Evolutionary conservation across 1,140 invertebrate species (phyloP), one percentile per base, ranked within the genome.

Genomic region (Lucilia cuprina): DNA sequence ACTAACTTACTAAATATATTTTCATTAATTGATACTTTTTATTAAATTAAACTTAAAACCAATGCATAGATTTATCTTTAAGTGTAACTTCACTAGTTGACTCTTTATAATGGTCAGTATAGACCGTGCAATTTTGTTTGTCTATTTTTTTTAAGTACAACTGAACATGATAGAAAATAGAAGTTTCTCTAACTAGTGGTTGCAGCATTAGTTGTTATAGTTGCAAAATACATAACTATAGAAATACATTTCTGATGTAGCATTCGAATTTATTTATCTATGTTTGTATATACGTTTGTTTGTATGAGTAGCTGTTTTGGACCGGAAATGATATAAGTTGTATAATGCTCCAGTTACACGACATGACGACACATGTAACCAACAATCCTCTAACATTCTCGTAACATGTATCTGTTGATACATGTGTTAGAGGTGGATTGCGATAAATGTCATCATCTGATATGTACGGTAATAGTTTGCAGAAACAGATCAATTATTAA

Each of bases 261-360:
- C 13, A 14, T 60, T 5, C 3, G 55, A 10, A 60, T 60, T 0
- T 14, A 60, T 55, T 4, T 7, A 55, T 55, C 5, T 3, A 55
- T 55, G 17, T 3, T 7, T 55, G 50, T 14, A 5, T 55, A 12
- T 14, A 55, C 8, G 35, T n/a, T 41, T 55, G 50, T 7, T 7
- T 60, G 55, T 17, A 60, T 60, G 55, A 60, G n/a, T 77, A 34
- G 41, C 34, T 41, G 74, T 41, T 41, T 77, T 9, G 12, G 34
- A 77, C 74, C 34, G 74, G 74, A 77, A 77, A 77, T 77, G 35
- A 77, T 41, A 77, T 41, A 77, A 77, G 74, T 77, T 77, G 74
- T 41, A 60, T 60, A 60, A 60, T 60, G 55, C 14, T 17, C 74
- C 3, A 41, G 35, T 41, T 10, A 77, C 35, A 77, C 74, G 34